These are phyloP conservation scores for Oxyruncus cristatus DNA, from an alignment of 2,113 vertebrate genomes.

Conservation along the genomic window DNA sequence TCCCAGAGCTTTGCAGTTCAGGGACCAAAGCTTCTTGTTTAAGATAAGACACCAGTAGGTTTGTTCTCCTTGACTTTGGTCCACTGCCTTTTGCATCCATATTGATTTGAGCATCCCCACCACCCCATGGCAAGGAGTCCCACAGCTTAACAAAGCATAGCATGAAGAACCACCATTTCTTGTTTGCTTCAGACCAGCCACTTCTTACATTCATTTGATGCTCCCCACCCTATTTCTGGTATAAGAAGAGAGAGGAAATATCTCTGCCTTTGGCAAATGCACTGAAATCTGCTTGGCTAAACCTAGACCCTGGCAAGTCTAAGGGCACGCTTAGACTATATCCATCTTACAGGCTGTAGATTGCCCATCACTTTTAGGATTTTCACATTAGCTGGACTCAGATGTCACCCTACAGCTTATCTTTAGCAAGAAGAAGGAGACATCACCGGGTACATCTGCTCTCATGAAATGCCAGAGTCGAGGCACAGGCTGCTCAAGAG, in stretches of 20 bases:
- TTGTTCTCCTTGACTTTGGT: not conserved
- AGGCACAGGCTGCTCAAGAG: not conserved
- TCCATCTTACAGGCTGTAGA: not conserved
- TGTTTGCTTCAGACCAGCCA: not conserved
- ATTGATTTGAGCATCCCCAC: not conserved
- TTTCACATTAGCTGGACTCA: not conserved
- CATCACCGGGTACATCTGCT: not conserved
- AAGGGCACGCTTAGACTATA: not conserved
- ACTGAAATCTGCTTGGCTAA: not conserved
- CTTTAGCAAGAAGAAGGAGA: not conserved
- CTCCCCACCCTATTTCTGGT: not conserved
- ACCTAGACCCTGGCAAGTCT: not conserved
- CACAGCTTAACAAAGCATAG: not conserved
- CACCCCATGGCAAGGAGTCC: not conserved
- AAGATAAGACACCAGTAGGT: not conserved
- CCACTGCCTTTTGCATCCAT: not conserved
- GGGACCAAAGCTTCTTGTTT: not conserved
- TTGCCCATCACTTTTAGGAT: not conserved
- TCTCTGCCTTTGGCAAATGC: not conserved
- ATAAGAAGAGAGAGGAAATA: not conserved
- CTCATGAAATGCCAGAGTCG: not conserved
- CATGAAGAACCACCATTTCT: not conserved
- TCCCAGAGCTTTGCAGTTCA: not conserved
- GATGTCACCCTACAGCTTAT: not conserved
- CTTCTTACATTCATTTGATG: not conserved